Conservation (phyloP, 2,113 vertebrate species). For the Desmodus rotundus region DNA sequence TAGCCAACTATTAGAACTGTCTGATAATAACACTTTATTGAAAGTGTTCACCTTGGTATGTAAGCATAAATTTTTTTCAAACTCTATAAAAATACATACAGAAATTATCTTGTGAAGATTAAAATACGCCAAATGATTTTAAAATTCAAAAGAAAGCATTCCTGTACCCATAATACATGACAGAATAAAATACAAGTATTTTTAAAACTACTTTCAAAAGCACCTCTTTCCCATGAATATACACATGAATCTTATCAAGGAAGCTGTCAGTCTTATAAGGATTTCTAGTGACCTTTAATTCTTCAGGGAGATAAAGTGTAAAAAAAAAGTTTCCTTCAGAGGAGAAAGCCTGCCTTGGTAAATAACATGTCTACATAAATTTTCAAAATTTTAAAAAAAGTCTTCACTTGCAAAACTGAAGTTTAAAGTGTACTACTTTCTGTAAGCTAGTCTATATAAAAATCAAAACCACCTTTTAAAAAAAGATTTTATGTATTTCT, state of each 20-base stretch:
- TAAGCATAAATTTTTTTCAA: constrained; percentile 25
- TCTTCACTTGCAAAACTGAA: not conserved
- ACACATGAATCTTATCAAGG: not conserved
- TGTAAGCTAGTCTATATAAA: not conserved
- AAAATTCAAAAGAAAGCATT: constrained; percentile 22
- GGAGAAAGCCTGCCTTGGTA: not conserved
- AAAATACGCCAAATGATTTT: constrained; percentile 41
- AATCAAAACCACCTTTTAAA: not conserved
- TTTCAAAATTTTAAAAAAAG: not conserved
- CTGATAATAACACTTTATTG: not conserved
- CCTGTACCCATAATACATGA: not conserved
- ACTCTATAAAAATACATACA: constrained; percentile 31
- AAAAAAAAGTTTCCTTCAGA: not conserved
- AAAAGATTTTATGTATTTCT: too few relatives aligned
- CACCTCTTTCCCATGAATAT: not conserved
- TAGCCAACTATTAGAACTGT: constrained; percentile 12
- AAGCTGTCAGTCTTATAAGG: not conserved
- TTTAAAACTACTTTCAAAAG: not conserved
- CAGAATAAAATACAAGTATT: not conserved
- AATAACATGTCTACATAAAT: not conserved
- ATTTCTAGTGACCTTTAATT: not conserved
- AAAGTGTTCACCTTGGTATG: not conserved
- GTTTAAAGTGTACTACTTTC: not conserved
- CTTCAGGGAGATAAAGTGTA: not conserved
- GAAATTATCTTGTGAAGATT: constrained; percentile 7